Base-by-base conservation (phyloP, 2,888 invertebrate genomes). In the Cephalotes varians region DNA sequence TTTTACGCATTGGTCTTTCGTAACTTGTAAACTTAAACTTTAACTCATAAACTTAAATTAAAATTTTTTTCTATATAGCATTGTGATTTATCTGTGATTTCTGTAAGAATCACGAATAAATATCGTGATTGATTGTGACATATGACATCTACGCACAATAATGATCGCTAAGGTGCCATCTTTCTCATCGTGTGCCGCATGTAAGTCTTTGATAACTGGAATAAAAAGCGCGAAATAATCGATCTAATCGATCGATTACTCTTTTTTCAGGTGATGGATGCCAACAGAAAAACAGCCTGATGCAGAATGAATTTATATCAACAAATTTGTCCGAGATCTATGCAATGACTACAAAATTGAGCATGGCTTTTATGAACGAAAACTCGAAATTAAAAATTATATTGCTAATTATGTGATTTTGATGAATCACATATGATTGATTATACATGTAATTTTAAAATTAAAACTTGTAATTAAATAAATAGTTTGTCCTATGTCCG, bases 181-280 rank as follows among this genome's bases (percentile, higher is more conserved):
- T 44, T 44, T 25, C 0, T 25, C 31, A 0, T 31, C 69, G 12
- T 34, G 7, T 34, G 7, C 12, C 9, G 7, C 37, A 49, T 12
- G 3, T 62, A 28, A 9, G 15, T 49, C 15, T 25, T 31, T 25
- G 54, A 18, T 56, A 69, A 65, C 12, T 56, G 12, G 34, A 18
- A 69, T 1, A 25, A 56, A 54, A 44, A 77, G 1, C 6, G 1
- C 6, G 1, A 54, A 7, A 0, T 1, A 77, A 69, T 7, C 21
- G 12, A 40, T 44, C 77, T 79, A 5, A 76, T 40, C 34, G 15
- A 69, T 67, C 12, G 2, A 51, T 47, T 34, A 56, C n/a, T 3
- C 65, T 10, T 77, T 77, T 79, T 79, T 79, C 71, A 79, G 77
- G 47, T 79, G 69, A 31, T 18, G 37, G 7, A 44, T 44, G 9